Base-by-base conservation (phyloP, 2,888 invertebrate genomes). In the Netelia fuscicornis region DNA sequence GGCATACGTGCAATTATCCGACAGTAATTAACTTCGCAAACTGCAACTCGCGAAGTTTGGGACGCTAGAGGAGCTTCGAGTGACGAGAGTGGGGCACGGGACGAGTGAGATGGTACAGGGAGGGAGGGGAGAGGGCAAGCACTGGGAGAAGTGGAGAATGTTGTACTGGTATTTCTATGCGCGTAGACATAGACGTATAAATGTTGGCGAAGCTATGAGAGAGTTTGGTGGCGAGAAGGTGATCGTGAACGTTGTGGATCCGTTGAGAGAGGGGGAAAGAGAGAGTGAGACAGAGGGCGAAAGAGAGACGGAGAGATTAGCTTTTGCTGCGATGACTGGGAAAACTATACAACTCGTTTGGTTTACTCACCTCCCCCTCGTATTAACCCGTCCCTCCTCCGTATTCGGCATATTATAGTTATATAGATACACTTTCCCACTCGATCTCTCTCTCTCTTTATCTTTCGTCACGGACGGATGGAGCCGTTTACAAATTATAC, bases 21-120 rank as follows among this genome's bases (percentile, higher is more conserved):
- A 89, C 90, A 90, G 91, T 91, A 92, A 92, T 92, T 92, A 92
- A 92, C 90, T 92, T 91, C 83, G 91, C 89, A 89, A 90, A 91
- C 89, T 91, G 90, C 88, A 87, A 84, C 86, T 87, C 87, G 88
- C 85, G 86, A 89, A 90, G 88, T 88, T 88, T 86, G 84, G 87
- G 75, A 72, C 44, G 54, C 30, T 30, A 65, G 87, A 68, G 76
- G 72, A 54, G 72, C 70, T 85, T 84, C 81, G 77, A 85, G 72
- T 74, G 68, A 75, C 80, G 64, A 44, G 30, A 67, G 80, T 48
- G 70, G 67, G 75, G 52, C 42, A 83, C 83, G 87, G 54, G 75
- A 85, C 84, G 81, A 48, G 75, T 42, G 85, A 83, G 74, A 13
- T 2, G 60, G 11, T n/a, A 64, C 60, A 23, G 44, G 56, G 23